phyloP scores from a whole-genome alignment of 2,888 invertebrate genomes.

The Coenonympha glycerion region DNA sequence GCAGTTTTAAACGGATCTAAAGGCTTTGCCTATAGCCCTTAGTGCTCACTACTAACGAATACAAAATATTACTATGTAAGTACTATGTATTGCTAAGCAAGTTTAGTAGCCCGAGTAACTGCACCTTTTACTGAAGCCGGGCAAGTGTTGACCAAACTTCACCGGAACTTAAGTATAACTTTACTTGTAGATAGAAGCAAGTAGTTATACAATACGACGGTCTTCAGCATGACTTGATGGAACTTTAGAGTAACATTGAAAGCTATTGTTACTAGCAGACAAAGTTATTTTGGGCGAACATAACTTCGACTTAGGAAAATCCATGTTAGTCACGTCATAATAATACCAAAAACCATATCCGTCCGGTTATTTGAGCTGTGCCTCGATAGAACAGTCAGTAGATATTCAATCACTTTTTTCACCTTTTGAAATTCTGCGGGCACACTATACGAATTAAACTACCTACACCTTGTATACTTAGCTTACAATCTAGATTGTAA shows the following conservation, averaged over 20 bases:
- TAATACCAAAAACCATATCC: too few relatives aligned
- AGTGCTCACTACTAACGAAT: too few relatives aligned
- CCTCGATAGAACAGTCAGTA: too few relatives aligned
- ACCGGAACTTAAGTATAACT: background rate
- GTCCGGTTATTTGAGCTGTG: too few relatives aligned
- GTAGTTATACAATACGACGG: background rate
- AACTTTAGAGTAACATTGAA: background rate
- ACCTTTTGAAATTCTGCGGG: too few relatives aligned
- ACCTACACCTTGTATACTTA: too few relatives aligned
- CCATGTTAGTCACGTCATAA: background rate
- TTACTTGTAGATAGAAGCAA: too few relatives aligned
- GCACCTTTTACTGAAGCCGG: background rate
- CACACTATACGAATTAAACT: too few relatives aligned
- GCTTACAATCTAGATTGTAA: too few relatives aligned
- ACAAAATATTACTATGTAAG: background rate
- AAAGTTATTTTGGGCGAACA: background rate
- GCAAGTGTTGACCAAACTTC: constrained; percentile 10
- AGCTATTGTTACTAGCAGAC: background rate
- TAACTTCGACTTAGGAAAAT: background rate
- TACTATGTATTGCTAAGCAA: background rate
- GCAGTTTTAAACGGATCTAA: too few relatives aligned
- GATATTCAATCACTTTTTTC: too few relatives aligned
- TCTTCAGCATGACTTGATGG: background rate
- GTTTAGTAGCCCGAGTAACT: background rate
- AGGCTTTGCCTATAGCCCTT: too few relatives aligned